phyloP scores from a whole-genome alignment of 2,797 vertebrate species.

The Tachyglossus aculeatus region DNA sequence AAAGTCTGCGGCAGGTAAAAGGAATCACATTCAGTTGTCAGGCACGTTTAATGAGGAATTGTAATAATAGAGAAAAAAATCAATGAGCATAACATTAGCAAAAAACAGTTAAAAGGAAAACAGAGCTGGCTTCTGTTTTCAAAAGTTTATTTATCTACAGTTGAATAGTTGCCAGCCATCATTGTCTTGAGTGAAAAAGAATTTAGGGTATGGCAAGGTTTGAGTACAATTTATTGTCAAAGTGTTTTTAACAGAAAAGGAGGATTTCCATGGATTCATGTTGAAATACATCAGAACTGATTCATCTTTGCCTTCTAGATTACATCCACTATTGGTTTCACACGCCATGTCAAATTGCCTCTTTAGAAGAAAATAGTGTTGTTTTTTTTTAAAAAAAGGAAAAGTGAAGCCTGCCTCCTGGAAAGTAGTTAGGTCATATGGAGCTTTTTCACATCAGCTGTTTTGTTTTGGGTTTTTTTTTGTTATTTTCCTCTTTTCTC shows the following conservation, averaged over 20 bases:
- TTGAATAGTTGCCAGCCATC: conserved; percentile 69
- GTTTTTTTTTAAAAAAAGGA: conserved; percentile 6
- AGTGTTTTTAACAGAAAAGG: conserved; percentile 70
- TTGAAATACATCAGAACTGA: conserved; percentile 73
- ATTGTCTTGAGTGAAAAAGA: conserved; percentile 69
- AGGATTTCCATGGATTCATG: conserved; percentile 74
- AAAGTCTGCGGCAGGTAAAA: conserved; percentile 71
- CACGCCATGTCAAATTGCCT: conserved; percentile 42
- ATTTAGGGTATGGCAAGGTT: conserved; percentile 68
- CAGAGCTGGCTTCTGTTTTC: conserved; percentile 60
- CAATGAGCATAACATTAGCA: conserved; percentile 62
- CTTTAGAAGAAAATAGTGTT: conserved; percentile 36
- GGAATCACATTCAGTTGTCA: conserved; percentile 67
- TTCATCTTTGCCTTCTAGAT: conserved; percentile 67
- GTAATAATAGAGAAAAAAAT: conserved; percentile 70
- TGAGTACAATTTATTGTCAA: conserved; percentile 70
- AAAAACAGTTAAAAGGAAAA: conserved; percentile 62
- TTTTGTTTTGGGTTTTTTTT: too few species aligned
- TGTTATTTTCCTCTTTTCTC: too few species aligned
- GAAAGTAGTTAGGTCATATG: conserved; percentile 29
- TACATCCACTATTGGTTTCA: conserved; percentile 53
- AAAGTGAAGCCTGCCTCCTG: neutral
- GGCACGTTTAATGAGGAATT: conserved; percentile 69
- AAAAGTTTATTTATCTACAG: conserved; percentile 56
- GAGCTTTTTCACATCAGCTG: neutral